Base-by-base conservation (phyloP, 2,113 vertebrate species). In the Anarhynchus alexandrinus region DNA sequence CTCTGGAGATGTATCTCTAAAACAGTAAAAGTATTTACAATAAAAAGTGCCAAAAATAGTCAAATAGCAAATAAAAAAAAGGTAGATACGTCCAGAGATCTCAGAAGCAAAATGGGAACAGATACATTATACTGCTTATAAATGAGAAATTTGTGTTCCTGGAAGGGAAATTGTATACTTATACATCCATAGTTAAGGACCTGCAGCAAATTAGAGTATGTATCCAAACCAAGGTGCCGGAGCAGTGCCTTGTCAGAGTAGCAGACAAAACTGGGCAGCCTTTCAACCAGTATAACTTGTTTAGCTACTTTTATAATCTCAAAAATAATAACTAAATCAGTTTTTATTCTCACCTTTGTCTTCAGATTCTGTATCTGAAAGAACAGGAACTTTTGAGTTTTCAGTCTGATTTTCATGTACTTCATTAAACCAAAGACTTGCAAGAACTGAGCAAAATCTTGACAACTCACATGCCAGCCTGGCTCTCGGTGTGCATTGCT, bases 261-360 rank as follows among this genome's bases (percentile, higher is more conserved):
- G 69, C 51, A 82, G 58, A 34, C 9, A 79, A 40, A 92, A 76
- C 32, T 20, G 55, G 18, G 23, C 15, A 58, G 57, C n/a, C 40
- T 85, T 93, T 79, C 70, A 72, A 90, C 12, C 57, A 38, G 40
- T 49, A 5, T 40, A 65, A 57, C 61, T 91, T 76, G 40, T 57
- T 91, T 9, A 72, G 34, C 61, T 71, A 11, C 61, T 40, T 93
- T 49, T 65, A 27, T 84, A 71, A 76, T 79, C 54, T 55, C 2
- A 32, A 86, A 78, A 89, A n/a, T 58, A 90, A 42, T 38, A 89
- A 26, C 47, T 72, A 29, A 40, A 76, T 54, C 70, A 67, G 18
- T 13, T 72, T 95, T 91, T 67, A 30, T 64, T 94, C 86, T 94
- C 77, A 65, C 43, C 95, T 96, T 95, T 79, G 43, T 69, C 81